Conservation (phyloP, 2,888 invertebrate genomes). For the Pristionchus entomophagus region DNA sequence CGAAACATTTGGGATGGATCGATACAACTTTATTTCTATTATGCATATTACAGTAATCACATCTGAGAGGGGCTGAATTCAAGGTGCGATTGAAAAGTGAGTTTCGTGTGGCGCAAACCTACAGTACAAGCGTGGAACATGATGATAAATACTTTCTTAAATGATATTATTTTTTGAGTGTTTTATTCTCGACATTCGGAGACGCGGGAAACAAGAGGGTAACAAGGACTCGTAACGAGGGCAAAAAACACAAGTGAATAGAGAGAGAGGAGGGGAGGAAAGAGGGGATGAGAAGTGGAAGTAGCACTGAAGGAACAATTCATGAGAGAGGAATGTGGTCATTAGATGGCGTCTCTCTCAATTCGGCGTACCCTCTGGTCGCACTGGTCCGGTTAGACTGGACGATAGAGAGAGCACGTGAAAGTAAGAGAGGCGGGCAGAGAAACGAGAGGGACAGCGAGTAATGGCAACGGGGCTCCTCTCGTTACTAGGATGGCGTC, state of each 20-base stretch:
- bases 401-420: background rate
- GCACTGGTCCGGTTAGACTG: background rate
- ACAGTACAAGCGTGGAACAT: background rate
- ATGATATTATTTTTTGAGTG: background rate
- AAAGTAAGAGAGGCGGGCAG: slow-evolving; percentile 19
- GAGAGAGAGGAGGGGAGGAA: background rate
- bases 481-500: background rate
- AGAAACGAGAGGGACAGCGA: background rate
- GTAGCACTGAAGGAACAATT: background rate
- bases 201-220: background rate
- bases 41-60: slow-evolving; percentile 4
- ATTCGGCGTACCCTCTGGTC: background rate
- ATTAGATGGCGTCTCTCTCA: background rate
- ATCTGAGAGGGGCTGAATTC: background rate
- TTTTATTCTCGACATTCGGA: background rate
- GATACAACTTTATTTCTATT: slow-evolving; percentile 26
- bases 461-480: background rate
- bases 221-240: slow-evolving; percentile 36
- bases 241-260: slow-evolving; percentile 37
- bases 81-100: background rate
- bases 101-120: background rate
- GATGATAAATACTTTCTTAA: background rate
- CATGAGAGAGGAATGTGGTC: background rate
- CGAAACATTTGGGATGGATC: background rate
- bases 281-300: background rate